These are phyloP conservation scores for Cheilosia variabilis DNA, from an alignment of 2,888 invertebrate genomes.

Conservation along the genomic window DNA sequence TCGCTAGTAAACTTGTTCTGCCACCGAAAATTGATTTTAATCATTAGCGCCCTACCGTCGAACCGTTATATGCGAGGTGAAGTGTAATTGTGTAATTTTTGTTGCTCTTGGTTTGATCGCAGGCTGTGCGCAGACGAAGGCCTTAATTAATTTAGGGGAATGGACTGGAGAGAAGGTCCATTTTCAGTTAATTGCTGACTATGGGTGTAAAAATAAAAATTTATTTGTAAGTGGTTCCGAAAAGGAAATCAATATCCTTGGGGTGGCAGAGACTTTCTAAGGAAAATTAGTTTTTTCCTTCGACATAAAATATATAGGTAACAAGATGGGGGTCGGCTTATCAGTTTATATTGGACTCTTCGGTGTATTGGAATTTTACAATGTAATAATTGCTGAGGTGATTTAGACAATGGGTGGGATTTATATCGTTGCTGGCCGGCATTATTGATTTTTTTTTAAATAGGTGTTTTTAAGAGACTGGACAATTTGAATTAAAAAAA, in stretches of 20 bases:
- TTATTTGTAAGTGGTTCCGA: slow-evolving; percentile 48
- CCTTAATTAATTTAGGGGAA: slow-evolving; percentile 53
- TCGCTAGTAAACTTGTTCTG: slow-evolving; percentile 34
- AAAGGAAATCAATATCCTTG: slow-evolving; percentile 31
- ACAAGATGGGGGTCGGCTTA: slow-evolving; percentile 26
- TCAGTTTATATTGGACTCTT: slow-evolving; percentile 27
- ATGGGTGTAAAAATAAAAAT: slow-evolving; percentile 44
- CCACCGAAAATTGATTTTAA: slow-evolving; percentile 62
- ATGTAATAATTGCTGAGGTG: slow-evolving; percentile 40
- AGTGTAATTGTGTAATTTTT: slow-evolving; percentile 63
- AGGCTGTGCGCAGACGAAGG: not conserved
- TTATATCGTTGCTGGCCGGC: not conserved
- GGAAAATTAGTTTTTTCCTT: slow-evolving; percentile 40
- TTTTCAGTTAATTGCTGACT: slow-evolving; percentile 62
- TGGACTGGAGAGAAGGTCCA: slow-evolving; percentile 55
- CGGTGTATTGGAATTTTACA: slow-evolving; percentile 51
- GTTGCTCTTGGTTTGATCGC: slow-evolving; percentile 15
- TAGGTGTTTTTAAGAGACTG: not conserved
- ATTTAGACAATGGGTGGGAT: not conserved
- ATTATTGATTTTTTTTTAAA: slow-evolving; percentile 1
- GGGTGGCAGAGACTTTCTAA: slow-evolving; percentile 2
- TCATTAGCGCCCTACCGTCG: slow-evolving; percentile 57
- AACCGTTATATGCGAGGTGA: slow-evolving; percentile 60
- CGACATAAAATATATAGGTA: not conserved
- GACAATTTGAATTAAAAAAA: not conserved